phyloP scores from a whole-genome alignment of 35 echinoderm and acorn worm genomes.

The Strongylocentrotus purpuratus region DNA sequence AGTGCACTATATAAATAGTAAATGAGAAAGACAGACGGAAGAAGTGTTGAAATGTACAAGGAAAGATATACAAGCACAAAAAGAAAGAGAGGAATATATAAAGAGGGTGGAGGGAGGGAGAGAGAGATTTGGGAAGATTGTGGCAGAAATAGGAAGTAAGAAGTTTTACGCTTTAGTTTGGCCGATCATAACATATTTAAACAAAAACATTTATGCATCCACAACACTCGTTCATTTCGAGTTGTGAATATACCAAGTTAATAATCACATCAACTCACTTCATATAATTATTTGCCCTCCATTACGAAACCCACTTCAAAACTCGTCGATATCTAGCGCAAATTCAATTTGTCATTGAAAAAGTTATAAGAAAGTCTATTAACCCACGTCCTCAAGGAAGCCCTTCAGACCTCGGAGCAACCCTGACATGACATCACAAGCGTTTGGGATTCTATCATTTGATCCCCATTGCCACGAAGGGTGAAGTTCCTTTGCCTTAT shows the following conservation, averaged over 20 bases:
- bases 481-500: background rate
- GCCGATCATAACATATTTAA: background rate
- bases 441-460: background rate
- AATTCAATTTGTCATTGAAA: background rate
- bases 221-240: background rate
- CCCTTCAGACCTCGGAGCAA: background rate
- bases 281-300: background rate
- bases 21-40: background rate
- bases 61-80: too few species aligned
- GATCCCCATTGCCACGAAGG: background rate
- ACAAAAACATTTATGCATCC: background rate
- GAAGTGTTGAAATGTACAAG: too few species aligned
- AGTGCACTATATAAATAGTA: too few species aligned
- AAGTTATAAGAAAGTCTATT: too few species aligned
- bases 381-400: too few species aligned
- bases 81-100: background rate
- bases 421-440: background rate
- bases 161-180: background rate
- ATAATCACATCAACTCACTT: background rate
- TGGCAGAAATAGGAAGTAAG: background rate
- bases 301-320: background rate
- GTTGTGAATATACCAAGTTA: slow-evolving; percentile 7
- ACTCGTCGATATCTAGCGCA: background rate
- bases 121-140: background rate
- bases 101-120: background rate